A percentile compares a stretch with the other conserved stretches of the same genome.
Evolutionary conservation across 2,113 vertebrate genomes (phyloP).

Genomic region (Lethenteron camtschaticum): DNA sequence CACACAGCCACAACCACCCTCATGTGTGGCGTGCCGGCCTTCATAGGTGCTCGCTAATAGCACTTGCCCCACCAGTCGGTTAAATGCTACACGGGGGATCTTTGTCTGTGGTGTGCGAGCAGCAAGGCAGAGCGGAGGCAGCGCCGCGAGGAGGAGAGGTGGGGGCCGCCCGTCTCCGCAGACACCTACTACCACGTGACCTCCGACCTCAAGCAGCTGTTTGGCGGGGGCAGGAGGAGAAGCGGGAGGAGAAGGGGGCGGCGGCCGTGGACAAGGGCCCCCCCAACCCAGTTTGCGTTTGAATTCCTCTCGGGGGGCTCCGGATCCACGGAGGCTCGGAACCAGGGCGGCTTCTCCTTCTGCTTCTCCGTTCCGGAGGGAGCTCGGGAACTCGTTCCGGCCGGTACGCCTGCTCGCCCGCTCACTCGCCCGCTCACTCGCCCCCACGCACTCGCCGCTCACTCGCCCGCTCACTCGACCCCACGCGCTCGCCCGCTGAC

Average conservation of each 20-base stretch:
- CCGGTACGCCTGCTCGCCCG: no score
- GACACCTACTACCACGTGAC: slow-evolving; percentile 45
- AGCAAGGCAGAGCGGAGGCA: slow-evolving; percentile 44
- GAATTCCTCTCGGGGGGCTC: slow-evolving; percentile 1
- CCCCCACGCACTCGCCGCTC: background rate
- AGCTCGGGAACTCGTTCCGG: no score
- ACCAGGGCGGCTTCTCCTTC: slow-evolving; percentile 33
- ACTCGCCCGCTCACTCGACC: no score
- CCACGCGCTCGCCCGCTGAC: background rate
- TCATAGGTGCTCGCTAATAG: no score
- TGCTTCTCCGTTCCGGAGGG: slow-evolving; percentile 20
- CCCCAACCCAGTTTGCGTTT: background rate
- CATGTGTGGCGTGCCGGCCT: no score
- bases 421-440: background rate
- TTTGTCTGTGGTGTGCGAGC: slow-evolving; percentile 1
- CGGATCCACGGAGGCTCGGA: background rate
- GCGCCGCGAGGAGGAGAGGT: slow-evolving; percentile 38
- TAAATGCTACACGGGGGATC: no score
- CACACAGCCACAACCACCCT: no score
- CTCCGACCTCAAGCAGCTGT: slow-evolving; percentile 42
- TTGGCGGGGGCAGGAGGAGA: slow-evolving; percentile 22
- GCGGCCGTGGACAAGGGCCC: background rate
- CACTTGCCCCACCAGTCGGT: no score
- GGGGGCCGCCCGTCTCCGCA: slow-evolving; percentile 51
- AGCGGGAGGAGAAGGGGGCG: slow-evolving; percentile 7